Conservation (phyloP, 2,797 vertebrate genomes). For the Chelidonichthys spinosus region DNA sequence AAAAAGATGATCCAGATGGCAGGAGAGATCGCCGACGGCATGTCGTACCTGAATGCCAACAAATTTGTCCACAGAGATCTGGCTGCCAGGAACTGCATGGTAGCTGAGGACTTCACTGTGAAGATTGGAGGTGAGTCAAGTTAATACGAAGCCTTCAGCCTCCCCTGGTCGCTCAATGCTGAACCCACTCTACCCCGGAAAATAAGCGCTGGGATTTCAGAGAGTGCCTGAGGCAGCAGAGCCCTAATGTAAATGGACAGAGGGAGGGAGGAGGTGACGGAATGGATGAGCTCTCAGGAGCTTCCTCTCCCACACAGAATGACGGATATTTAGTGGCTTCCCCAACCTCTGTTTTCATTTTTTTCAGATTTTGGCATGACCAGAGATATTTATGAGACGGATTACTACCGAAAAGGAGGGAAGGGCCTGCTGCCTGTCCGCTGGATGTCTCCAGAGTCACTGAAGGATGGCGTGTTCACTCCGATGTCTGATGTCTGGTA, state of each 20-base stretch:
- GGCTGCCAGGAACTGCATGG: slow-evolving; percentile 99
- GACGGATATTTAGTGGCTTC: slow-evolving; percentile 57
- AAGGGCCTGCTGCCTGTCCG: slow-evolving; percentile 98
- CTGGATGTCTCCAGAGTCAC: slow-evolving; percentile 99
- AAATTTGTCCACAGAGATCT: slow-evolving; percentile 99
- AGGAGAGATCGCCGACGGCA: slow-evolving; percentile 97
- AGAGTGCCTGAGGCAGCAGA: slow-evolving; percentile 43
- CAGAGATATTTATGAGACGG: slow-evolving; percentile 98
- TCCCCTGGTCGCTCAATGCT: slow-evolving; percentile 25
- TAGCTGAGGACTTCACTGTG: slow-evolving; percentile 97
- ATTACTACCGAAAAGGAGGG: slow-evolving; percentile 98
- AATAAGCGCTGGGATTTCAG: slow-evolving; percentile 59
- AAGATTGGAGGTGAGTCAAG: slow-evolving; percentile 94
- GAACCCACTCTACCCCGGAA: slow-evolving; percentile 32
- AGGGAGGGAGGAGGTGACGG: slow-evolving; percentile 52
- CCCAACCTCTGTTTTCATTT: slow-evolving; percentile 53
- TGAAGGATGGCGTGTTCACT: slow-evolving; percentile 99
- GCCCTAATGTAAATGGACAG: slow-evolving; percentile 61
- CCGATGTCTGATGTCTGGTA: slow-evolving; percentile 99
- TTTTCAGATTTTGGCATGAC: slow-evolving; percentile 98
- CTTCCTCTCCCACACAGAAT: slow-evolving; percentile 58
- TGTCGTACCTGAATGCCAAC: slow-evolving; percentile 99
- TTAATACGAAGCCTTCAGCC: slow-evolving; percentile 41
- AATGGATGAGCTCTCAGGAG: slow-evolving; percentile 55
- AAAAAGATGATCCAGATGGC: slow-evolving; percentile 99